Evolutionary conservation across 2,113 vertebrate genomes (phyloP).

Genomic region (Raja brachyura): DNA sequence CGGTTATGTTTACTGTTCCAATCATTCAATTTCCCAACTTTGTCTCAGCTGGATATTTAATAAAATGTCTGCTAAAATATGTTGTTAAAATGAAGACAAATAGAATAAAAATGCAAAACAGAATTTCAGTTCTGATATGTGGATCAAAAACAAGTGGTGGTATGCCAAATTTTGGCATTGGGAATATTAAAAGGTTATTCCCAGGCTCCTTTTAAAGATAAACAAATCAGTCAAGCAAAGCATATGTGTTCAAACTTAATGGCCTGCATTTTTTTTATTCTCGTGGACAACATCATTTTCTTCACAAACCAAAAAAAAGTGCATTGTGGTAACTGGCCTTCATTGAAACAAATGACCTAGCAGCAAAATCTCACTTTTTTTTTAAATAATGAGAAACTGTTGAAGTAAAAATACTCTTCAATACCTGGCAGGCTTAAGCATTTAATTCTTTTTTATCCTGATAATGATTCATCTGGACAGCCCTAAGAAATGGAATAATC

Average conservation of each 20-base stretch:
- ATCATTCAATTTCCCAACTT: not conserved
- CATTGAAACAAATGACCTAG: not conserved
- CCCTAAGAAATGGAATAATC: not conserved
- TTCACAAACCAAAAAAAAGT: not conserved
- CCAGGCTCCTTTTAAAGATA: not conserved
- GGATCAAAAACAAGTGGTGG: not conserved
- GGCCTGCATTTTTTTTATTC: conserved; percentile 10
- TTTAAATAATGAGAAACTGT: not conserved
- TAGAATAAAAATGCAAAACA: not conserved
- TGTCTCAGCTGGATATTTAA: too few species aligned
- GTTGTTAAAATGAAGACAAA: not conserved
- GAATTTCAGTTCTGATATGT: not conserved
- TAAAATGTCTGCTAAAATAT: not conserved
- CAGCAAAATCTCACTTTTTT: not conserved
- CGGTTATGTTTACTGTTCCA: not conserved
- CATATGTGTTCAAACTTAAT: not conserved
- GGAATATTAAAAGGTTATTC: not conserved
- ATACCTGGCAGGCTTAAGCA: not conserved
- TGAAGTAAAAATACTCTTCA: not conserved
- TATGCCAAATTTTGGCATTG: not conserved
- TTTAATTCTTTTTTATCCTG: not conserved
- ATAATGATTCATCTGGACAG: not conserved
- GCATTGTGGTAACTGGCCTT: not conserved
- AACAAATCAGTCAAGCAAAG: not conserved
- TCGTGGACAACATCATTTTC: not conserved